phyloP scores from a whole-genome alignment of 2,113 vertebrate genomes.

The Datnioides undecimradiatus region DNA sequence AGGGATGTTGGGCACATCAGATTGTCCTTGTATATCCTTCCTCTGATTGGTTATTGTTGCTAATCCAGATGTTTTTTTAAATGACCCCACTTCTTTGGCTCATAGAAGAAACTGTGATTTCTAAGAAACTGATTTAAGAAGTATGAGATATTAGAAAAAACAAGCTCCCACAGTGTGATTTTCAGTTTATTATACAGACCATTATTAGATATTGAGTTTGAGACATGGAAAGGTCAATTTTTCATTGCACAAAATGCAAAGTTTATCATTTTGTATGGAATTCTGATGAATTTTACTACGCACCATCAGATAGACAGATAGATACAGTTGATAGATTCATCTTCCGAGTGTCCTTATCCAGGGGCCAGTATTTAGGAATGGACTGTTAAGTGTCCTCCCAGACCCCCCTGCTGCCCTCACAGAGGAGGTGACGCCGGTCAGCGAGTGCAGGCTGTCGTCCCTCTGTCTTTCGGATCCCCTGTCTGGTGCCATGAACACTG shows the following conservation, averaged over 20 bases:
- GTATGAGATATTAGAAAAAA: too few species aligned
- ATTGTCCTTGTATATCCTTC: neutral
- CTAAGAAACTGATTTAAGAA: too few species aligned
- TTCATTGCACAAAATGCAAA: neutral
- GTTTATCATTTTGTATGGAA: neutral
- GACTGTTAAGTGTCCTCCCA: neutral
- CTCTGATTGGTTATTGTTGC: neutral
- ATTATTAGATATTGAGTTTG: too few species aligned
- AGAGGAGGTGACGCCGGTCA: constrained; percentile 13
- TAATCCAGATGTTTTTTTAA: too few species aligned
- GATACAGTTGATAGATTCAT: too few species aligned
- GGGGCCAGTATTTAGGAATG: neutral
- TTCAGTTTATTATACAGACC: neutral
- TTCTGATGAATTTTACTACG: neutral
- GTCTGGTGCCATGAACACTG: constrained; percentile 44
- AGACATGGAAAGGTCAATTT: too few species aligned
- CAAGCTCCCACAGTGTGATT: neutral
- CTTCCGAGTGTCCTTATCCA: neutral
- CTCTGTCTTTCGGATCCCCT: constrained; percentile 7
- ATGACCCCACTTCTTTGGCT: too few species aligned
- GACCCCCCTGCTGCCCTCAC: neutral
- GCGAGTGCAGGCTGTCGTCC: constrained; percentile 6
- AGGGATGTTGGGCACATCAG: neutral
- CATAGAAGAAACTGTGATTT: too few species aligned
- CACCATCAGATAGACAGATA: too few species aligned